These are phyloP conservation scores for Xenops minutus DNA, from an alignment of 2,797 vertebrate species.

Conservation along the genomic window DNA sequence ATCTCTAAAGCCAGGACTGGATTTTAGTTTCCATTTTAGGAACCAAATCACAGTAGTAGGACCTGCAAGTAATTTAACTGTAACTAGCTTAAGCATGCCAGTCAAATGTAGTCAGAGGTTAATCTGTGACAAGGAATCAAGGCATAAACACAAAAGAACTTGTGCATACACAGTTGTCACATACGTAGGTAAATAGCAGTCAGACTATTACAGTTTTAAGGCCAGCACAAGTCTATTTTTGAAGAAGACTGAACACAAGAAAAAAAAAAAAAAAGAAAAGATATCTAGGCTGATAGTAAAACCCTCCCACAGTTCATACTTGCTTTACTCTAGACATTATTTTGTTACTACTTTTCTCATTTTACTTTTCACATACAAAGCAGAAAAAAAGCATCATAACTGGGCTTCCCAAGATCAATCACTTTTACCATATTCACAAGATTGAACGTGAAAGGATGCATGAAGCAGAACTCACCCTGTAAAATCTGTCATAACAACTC, in stretches of 20 bases:
- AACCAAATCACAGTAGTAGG: neutral
- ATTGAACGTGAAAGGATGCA: neutral
- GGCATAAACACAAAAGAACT: neutral
- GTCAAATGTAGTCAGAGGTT: neutral
- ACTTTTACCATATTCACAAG: neutral
- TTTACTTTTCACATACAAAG: neutral
- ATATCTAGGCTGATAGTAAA: neutral
- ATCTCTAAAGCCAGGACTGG: neutral
- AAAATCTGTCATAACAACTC: neutral
- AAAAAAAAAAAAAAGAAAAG: neutral
- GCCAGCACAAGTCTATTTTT: neutral
- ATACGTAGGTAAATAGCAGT: neutral
- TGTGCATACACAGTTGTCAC: neutral
- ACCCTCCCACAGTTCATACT: neutral
- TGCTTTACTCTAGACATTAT: neutral
- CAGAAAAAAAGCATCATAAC: neutral
- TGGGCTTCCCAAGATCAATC: neutral
- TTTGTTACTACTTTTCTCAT: neutral
- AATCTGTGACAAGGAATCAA: neutral
- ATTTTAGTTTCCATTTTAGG: neutral
- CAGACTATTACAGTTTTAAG: neutral
- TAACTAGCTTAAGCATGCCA: neutral
- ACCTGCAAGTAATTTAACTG: neutral
- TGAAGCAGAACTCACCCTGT: neutral
- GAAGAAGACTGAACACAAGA: neutral